Evolutionary conservation across 1,140 invertebrate species (phyloP), one percentile per base, ranked within the genome.

Genomic region (Drosophila chauvacae): DNA sequence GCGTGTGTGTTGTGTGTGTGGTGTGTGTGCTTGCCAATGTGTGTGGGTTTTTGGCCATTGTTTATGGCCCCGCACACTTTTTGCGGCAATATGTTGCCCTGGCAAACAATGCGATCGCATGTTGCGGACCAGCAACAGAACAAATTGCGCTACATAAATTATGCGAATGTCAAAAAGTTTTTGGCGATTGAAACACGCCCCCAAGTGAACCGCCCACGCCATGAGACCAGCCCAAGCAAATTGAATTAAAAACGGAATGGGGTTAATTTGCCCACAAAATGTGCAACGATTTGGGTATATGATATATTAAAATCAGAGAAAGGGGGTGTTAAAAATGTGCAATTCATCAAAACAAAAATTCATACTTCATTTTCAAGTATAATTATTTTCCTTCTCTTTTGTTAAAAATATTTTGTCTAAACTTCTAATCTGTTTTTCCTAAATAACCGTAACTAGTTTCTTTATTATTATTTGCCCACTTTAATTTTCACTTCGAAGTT

Each of bases 121-220:
- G 68, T 71, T 69, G 68, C 66, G 30, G 51, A 70, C 47, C 65
- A 42, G 65, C 44, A 20, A 23, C 44, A 30, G 53, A 58, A 72
- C 83, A 87, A 82, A 87, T 79, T 87, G 80, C 48, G 56, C 35
- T 74, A 30, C 69, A 78, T 78, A 81, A 79, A 64, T 84, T 84
- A 84, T 81, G 81, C 72, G 68, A 53, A 63, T 78, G 80, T 83
- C 80, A 73, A 53, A 85, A 77, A 69, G 78, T 86, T 84, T 77
- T 73, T 72, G 68, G 71, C 71, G 58, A 74, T 74, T 74, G 50
- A 73, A 74, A 56, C 66, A 60, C 66, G 45, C 53, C 37, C 30
- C 7, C 44, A 35, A 26, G 28, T 33, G 44, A 33, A 37, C 39
- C 51, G 41, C 50, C 68, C 64, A 11, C 48, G 9, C 42, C 18